These are phyloP conservation scores for Pectinophora gossypiella DNA, from an alignment of 1,140 invertebrate genomes.

Conservation along the genomic window DNA sequence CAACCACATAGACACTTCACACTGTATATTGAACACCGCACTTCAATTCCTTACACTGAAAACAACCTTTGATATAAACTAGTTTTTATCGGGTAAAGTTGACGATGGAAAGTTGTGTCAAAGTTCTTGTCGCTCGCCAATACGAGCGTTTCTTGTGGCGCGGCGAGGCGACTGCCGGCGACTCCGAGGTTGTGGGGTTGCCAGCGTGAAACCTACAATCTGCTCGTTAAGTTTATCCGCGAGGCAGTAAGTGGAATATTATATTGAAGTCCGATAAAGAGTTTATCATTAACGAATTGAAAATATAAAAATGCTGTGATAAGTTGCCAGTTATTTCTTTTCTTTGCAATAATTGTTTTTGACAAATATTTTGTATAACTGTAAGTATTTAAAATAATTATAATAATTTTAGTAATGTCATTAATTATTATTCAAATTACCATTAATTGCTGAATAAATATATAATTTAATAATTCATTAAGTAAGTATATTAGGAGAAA, in stretches of 20 bases:
- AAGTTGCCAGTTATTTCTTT: not conserved
- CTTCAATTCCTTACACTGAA: no score
- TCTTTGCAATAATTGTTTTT: not conserved
- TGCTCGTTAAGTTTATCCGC: not conserved
- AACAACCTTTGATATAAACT: not conserved
- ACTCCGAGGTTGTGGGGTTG: conserved; percentile 22
- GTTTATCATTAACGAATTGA: not conserved
- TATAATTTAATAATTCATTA: no score
- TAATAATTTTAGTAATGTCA: no score
- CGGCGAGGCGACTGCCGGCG: conserved; percentile 40
- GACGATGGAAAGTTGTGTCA: conserved; percentile 9
- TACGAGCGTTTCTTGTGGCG: conserved; percentile 21
- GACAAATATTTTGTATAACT: no score
- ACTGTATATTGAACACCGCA: conserved; percentile 25
- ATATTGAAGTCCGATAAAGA: not conserved
- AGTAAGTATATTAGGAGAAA: no score
- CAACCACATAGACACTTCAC: conserved; percentile 63
- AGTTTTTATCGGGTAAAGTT: not conserved
- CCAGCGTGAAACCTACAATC: no score
- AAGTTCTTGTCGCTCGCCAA: conserved; percentile 12
- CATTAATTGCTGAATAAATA: no score
- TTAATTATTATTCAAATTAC: no score
- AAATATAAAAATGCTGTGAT: not conserved
- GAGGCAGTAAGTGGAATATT: not conserved
- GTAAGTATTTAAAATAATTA: no score